Conservation (phyloP, 2,113 vertebrate species). For the Dipodomys ordii region DNA sequence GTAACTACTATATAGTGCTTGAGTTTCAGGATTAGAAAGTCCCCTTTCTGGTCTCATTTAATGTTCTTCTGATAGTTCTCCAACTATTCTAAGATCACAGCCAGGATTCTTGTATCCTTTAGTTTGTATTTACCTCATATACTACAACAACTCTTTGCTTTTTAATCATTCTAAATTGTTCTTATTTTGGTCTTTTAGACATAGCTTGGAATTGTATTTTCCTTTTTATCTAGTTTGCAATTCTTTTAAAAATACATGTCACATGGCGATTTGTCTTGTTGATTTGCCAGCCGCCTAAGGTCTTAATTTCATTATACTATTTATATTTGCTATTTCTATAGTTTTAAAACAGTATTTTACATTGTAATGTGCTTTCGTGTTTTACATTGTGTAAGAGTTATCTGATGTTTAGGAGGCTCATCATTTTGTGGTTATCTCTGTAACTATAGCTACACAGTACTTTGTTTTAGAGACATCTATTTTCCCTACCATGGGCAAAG, state of each 20-base stretch:
- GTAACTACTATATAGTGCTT: background rate
- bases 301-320: background rate
- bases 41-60: background rate
- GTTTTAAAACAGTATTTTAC: background rate
- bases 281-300: background rate
- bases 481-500: background rate
- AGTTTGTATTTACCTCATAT: background rate
- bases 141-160: background rate
- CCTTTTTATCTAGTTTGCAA: background rate
- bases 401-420: background rate
- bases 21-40: background rate
- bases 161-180: background rate
- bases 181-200: background rate
- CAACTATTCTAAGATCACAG: background rate
- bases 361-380: background rate
- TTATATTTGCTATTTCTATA: background rate
- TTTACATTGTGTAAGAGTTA: background rate
- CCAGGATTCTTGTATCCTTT: background rate
- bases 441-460: background rate
- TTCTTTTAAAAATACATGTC: background rate
- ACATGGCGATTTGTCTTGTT: too few species aligned
- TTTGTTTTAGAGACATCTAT: background rate
- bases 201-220: background rate
- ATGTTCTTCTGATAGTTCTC: conserved; percentile 2
- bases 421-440: background rate